Evolutionary conservation across 2,113 vertebrate species (phyloP).

Genomic region (Pelodiscus sinensis): DNA sequence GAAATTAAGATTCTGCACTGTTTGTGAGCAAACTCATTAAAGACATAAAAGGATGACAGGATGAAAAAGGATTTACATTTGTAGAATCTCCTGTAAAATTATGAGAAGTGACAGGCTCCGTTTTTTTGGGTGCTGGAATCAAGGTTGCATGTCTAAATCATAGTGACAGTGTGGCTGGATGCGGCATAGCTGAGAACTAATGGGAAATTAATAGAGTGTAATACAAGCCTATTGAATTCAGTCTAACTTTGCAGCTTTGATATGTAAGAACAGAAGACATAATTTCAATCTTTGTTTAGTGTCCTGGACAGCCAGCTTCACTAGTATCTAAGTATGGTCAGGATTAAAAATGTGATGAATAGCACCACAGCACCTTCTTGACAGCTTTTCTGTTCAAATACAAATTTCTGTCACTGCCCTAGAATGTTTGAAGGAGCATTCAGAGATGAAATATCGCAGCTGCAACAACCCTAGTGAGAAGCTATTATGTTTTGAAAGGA

Average conservation of each 20-base stretch:
- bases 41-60: constrained; percentile 78
- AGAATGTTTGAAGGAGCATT: constrained; percentile 78
- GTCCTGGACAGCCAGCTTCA: constrained; percentile 75
- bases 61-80: constrained; percentile 83
- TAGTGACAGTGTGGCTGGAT: constrained; percentile 67
- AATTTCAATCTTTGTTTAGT: constrained; percentile 84
- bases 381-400: constrained; percentile 87
- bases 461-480: constrained; percentile 74
- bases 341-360: constrained; percentile 85
- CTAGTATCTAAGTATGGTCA: constrained; percentile 75
- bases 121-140: constrained; percentile 77
- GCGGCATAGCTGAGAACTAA: constrained; percentile 77
- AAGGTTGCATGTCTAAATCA: constrained; percentile 76
- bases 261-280: constrained; percentile 76
- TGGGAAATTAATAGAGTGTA: constrained; percentile 84
- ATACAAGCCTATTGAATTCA: constrained; percentile 74
- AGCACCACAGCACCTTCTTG: constrained; percentile 68
- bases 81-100: constrained; percentile 80
- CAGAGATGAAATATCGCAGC: constrained; percentile 81
- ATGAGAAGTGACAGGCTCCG: constrained; percentile 79
- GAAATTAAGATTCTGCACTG: constrained; percentile 78
- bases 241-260: constrained; percentile 71
- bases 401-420: constrained; percentile 82
- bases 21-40: constrained; percentile 83
- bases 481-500: constrained; percentile 80